Conservation (phyloP, 2,888 invertebrate species). For the Parnassius mnemosyne region DNA sequence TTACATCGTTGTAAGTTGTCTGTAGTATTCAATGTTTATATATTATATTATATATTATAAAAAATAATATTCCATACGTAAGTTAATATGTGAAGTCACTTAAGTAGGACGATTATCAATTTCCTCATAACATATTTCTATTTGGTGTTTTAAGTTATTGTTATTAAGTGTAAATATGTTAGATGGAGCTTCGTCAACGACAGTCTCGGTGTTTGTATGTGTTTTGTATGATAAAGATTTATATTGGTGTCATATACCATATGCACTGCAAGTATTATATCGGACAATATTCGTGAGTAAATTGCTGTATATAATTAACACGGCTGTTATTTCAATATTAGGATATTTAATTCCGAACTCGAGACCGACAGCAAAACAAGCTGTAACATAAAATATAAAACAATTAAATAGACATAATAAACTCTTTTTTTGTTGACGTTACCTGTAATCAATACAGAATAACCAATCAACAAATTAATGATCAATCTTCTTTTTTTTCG, state of each 20-base stretch:
- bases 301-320: constrained; percentile 6
- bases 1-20: constrained; percentile 37
- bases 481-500: too few relatives aligned
- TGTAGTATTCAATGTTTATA: constrained; percentile 23
- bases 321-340: constrained; percentile 5
- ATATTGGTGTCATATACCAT: constrained; percentile 1
- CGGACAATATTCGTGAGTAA: constrained; percentile 10
- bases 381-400: neutral
- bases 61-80: constrained; percentile 55
- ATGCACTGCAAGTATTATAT: constrained; percentile 10
- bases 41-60: constrained; percentile 41
- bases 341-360: neutral
- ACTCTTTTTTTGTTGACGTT: neutral
- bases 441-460: neutral
- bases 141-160: constrained; percentile 9
- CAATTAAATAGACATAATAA: neutral
- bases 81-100: constrained; percentile 31
- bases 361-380: constrained; percentile 2
- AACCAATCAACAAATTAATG: too few relatives aligned
- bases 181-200: neutral
- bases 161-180: constrained; percentile 12
- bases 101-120: neutral
- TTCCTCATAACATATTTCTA: neutral
- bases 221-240: neutral
- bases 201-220: constrained; percentile 5